A percentile compares a stretch with the other conserved stretches of the same genome.
phyloP scores from a whole-genome alignment of 2,888 invertebrate genomes.

The Pseudococcus viburni region DNA sequence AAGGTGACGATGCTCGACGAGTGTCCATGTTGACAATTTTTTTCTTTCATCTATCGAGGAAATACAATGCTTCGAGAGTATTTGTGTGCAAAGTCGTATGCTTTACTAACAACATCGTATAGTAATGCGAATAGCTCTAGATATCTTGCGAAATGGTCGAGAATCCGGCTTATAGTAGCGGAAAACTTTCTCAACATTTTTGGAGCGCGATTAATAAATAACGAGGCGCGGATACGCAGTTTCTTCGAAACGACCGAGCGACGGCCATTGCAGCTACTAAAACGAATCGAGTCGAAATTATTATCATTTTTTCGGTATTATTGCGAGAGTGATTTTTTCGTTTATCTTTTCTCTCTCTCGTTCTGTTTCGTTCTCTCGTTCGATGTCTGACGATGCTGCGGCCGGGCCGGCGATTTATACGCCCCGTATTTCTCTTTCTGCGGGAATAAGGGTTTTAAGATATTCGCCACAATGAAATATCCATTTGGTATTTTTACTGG shows the following conservation, averaged over 20 bases:
- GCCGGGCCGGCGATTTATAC: neutral
- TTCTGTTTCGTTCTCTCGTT: neutral
- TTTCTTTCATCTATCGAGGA: too few species aligned
- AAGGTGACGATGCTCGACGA: too few species aligned
- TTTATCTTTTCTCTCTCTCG: neutral
- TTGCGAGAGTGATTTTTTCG: constrained; percentile 16
- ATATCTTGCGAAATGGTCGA: too few species aligned
- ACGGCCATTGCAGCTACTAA: neutral
- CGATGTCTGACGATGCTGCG: neutral
- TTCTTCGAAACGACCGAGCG: neutral
- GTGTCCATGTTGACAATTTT: too few species aligned
- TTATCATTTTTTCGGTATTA: constrained; percentile 23
- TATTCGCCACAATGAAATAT: constrained; percentile 59
- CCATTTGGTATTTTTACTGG: constrained; percentile 60
- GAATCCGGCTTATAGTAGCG: neutral
- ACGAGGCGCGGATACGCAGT: neutral
- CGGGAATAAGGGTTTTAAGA: constrained; percentile 13
- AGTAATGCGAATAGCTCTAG: too few species aligned
- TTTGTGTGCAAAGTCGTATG: too few species aligned
- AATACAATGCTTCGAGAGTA: too few species aligned
- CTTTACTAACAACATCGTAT: too few species aligned
- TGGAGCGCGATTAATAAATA: neutral
- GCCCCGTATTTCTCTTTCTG: neutral
- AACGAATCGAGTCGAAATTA: constrained; percentile 20
- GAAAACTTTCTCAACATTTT: neutral